These are phyloP conservation scores for Phylloscopus whistleri DNA, from an alignment of 2,113 vertebrate species.

Conservation along the genomic window DNA sequence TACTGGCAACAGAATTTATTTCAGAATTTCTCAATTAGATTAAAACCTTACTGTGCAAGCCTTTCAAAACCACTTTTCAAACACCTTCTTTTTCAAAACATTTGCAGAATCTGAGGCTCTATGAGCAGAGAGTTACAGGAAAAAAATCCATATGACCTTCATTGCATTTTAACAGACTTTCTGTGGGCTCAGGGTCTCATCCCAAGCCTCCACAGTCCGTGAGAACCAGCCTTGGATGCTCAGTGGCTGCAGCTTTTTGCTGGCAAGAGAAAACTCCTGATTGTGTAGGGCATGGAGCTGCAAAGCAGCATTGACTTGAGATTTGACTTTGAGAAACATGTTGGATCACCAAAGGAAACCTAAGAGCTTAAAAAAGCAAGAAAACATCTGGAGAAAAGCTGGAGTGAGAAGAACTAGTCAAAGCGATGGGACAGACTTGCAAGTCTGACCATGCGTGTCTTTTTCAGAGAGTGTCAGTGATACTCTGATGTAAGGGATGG, in stretches of 20 bases:
- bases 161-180: not conserved
- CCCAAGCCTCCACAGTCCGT: not conserved
- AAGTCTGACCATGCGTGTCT: not conserved
- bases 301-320: not conserved
- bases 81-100: not conserved
- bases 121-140: not conserved
- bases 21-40: not conserved
- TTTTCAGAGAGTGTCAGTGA: not conserved
- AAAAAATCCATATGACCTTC: not conserved
- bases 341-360: not conserved
- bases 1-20: not conserved
- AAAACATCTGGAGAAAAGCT: not conserved
- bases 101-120: not conserved
- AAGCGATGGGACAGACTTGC: rapidly evolving
- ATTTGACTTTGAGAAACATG: not conserved
- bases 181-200: not conserved
- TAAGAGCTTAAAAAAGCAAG: not conserved
- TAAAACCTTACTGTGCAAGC: not conserved
- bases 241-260: not conserved
- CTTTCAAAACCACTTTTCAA: not conserved
- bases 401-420: not conserved
- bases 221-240: not conserved
- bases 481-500: rapidly evolving
- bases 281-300: rapidly evolving
- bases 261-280: not conserved